phyloP scores from a whole-genome alignment of 2,888 invertebrate species.

The Dolichomitus sp. region DNA sequence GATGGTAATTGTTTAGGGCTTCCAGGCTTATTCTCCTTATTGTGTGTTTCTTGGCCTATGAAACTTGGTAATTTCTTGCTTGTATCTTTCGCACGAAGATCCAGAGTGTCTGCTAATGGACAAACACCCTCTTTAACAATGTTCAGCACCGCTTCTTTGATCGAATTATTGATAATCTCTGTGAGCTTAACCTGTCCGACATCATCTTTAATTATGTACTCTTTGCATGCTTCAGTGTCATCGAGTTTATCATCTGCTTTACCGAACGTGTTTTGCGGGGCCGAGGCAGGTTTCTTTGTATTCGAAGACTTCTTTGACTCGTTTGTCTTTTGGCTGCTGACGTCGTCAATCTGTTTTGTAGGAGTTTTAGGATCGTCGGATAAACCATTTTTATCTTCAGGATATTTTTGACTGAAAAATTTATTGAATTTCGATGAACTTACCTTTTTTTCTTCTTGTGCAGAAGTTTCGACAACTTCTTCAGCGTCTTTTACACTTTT shows the following conservation, averaged over 20 bases:
- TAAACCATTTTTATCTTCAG: conserved; percentile 13
- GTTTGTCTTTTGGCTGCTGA: conserved; percentile 16
- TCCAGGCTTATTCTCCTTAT: conserved; percentile 31
- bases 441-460: not conserved
- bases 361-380: conserved; percentile 3
- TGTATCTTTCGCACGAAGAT: conserved; percentile 19
- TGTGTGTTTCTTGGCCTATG: conserved; percentile 17
- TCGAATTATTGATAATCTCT: conserved; percentile 75
- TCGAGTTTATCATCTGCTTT: conserved; percentile 9
- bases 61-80: not conserved
- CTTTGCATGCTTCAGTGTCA: conserved; percentile 32
- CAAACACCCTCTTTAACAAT: conserved; percentile 72
- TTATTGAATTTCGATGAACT: conserved; percentile 26
- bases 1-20: conserved; percentile 39
- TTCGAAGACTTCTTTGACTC: conserved; percentile 31
- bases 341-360: conserved; percentile 18
- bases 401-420: conserved; percentile 23
- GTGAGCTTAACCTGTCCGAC: conserved; percentile 66
- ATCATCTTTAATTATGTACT: conserved; percentile 37
- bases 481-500: conserved; percentile 3
- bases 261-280: not conserved
- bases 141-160: conserved; percentile 75
- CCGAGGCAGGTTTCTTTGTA: not conserved
- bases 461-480: conserved; percentile 26
- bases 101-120: conserved; percentile 42